Evolutionary conservation across 1,140 invertebrate species (phyloP).

Genomic region (Scaptomyza hsui): DNA sequence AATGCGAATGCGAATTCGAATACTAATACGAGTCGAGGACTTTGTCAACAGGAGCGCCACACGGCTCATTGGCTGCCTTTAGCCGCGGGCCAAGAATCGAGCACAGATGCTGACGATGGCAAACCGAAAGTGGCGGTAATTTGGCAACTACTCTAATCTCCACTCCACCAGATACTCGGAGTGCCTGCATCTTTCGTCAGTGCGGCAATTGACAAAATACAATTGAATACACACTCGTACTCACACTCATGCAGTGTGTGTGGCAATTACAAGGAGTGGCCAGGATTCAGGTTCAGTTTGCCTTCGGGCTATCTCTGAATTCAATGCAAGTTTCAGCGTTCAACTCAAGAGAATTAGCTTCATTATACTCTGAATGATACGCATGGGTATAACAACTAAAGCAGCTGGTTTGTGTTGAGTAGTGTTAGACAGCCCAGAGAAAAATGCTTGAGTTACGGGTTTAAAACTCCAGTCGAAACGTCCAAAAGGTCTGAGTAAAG

Average conservation of each 20-base stretch:
- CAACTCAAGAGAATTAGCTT: constrained; percentile 43
- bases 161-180: background rate
- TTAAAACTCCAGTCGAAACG: too few species aligned
- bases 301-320: constrained; percentile 62
- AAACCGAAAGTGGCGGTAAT: constrained; percentile 66
- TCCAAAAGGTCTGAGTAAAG: too few species aligned
- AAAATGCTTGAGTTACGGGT: too few species aligned
- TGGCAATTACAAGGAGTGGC: constrained; percentile 72
- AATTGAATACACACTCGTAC: constrained; percentile 37
- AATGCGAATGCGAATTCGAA: constrained; percentile 10
- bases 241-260: constrained; percentile 33
- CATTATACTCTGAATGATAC: constrained; percentile 46
- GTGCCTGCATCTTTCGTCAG: constrained; percentile 27
- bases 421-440: background rate
- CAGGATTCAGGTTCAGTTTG: constrained; percentile 40
- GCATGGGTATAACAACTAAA: constrained; percentile 51
- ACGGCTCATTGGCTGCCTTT: constrained; percentile 76
- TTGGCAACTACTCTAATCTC: constrained; percentile 63
- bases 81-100: constrained; percentile 75
- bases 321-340: constrained; percentile 58
- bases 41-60: constrained; percentile 69
- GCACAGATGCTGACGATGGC: constrained; percentile 75
- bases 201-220: constrained; percentile 44
- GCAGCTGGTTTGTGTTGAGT: background rate
- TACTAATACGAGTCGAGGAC: constrained; percentile 57